Base-by-base conservation (phyloP, 1,140 invertebrate genomes). In the Harpegnathos saltator region DNA sequence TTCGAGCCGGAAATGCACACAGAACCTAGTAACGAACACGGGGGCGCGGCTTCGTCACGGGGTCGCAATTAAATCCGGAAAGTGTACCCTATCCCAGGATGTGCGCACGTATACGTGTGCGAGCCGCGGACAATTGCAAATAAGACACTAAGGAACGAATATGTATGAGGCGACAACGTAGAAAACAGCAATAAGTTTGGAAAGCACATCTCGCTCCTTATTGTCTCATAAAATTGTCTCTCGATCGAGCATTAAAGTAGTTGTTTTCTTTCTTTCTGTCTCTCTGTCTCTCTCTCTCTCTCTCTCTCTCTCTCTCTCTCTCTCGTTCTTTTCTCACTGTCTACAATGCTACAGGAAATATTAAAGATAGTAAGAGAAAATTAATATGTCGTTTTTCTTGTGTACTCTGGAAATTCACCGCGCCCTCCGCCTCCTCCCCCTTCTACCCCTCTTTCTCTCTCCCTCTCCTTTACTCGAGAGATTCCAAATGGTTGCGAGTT, bases 31-130 rank as follows among this genome's bases (percentile, higher is more conserved):
- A 87, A 86, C 74, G 86, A 86, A 81, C 84, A 63, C 38, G 19
- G 15, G 15, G 29, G 14, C 63, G 48, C 33, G 62, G 74, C 74
- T 86, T 84, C 85, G 56, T 84, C 52, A 69, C n/a, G 38, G 38
- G 33, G 24, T 71, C 66, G 38, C 85, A 77, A 84, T 88, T 84
- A 86, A 84, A 88, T 87, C 63, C 54, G 15, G 24, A 81, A 86
- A 75, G 74, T 84, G 82, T 54, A 71, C 22, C 58, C 75, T 63
- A 62, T 22, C 63, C 65, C 33, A 29, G 82, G 22, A 81, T n/a
- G 38, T 9, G 38, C 80, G 62, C 74, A 58, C 62, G 54, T 65
- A 44, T 17, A 22, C 24, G 50, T 58, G 68, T 66, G 50, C 52
- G 61, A 78, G 59, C 50, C 26, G 50, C 66, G 71, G 54, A 50